Conservation (phyloP, 2,797 vertebrate species). For the Antennarius maculatus region DNA sequence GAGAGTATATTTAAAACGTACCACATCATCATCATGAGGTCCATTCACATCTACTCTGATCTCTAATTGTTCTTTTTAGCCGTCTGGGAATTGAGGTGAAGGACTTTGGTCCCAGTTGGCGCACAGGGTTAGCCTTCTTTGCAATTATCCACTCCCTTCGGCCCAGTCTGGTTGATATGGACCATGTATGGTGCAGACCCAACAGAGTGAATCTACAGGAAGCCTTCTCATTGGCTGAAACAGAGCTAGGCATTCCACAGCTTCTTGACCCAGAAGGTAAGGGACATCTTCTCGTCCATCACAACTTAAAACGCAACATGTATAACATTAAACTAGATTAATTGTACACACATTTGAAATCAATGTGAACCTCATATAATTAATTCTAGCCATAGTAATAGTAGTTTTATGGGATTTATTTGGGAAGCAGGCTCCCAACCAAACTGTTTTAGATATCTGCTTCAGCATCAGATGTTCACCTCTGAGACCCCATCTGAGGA, state of each 20-base stretch:
- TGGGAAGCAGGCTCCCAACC: slow-evolving; percentile 5
- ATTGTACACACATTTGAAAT: not conserved
- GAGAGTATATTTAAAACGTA: not conserved
- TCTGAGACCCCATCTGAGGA: slow-evolving; percentile 72
- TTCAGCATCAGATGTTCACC: slow-evolving; percentile 51
- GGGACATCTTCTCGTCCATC: slow-evolving; percentile 14
- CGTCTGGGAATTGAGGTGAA: slow-evolving; percentile 90
- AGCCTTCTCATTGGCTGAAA: slow-evolving; percentile 93
- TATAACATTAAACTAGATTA: not conserved
- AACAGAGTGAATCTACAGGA: slow-evolving; percentile 93
- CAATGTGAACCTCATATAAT: not conserved
- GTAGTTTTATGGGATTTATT: slow-evolving; percentile 1
- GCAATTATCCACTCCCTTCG: slow-evolving; percentile 91
- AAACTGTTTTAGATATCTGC: slow-evolving; percentile 21
- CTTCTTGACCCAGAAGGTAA: slow-evolving; percentile 97
- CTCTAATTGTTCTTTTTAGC: slow-evolving; percentile 70
- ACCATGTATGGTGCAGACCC: slow-evolving; percentile 83
- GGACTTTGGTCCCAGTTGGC: slow-evolving; percentile 97
- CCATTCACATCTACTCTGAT: slow-evolving; percentile 1
- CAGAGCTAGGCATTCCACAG: slow-evolving; percentile 91
- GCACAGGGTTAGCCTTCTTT: slow-evolving; percentile 92
- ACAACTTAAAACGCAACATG: not conserved
- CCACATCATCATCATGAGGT: not conserved
- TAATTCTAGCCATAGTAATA: slow-evolving; percentile 1
- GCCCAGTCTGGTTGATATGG: slow-evolving; percentile 92